Percentiles rank a stretch among this genome's conserved stretches.
Conservation (phyloP, 64 coral and sea anemone genomes). For the Porites australiensis region DNA sequence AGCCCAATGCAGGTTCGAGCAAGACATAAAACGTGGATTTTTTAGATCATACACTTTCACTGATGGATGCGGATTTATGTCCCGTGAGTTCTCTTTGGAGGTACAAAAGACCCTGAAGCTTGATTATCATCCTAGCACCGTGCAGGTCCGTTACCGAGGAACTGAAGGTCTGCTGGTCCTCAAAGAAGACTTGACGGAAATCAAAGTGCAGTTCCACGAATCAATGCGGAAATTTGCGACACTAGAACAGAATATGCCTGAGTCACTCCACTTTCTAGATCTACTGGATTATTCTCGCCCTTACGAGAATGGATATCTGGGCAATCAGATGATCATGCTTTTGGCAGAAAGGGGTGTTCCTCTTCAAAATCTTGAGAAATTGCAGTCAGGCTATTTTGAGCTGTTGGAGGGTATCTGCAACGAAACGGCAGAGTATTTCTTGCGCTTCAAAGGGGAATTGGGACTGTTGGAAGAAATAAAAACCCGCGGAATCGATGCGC, state of each 20-base stretch:
- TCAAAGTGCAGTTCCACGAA: conserved; percentile 56
- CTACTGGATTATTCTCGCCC: conserved; percentile 67
- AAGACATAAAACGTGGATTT: conserved; percentile 22
- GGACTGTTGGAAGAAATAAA: not conserved
- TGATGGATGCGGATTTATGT: conserved; percentile 77
- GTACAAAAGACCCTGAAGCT: conserved; percentile 26
- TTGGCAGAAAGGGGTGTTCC: conserved; percentile 56
- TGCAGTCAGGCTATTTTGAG: conserved; percentile 65
- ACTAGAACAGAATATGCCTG: conserved; percentile 36
- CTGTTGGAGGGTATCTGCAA: conserved; percentile 46
- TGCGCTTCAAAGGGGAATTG: conserved; percentile 18
- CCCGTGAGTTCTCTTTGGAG: conserved; percentile 10
- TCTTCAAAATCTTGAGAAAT: conserved; percentile 40
- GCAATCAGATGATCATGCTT: conserved; percentile 57
- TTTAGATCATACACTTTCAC: conserved; percentile 55
- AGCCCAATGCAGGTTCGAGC: conserved; percentile 8
- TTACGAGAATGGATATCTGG: conserved; percentile 64
- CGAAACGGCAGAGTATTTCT: not conserved
- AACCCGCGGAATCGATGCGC: not conserved
- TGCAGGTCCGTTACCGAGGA: conserved; percentile 71
- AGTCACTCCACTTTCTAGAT: conserved; percentile 19
- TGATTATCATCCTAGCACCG: conserved; percentile 44
- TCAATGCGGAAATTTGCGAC: conserved; percentile 63
- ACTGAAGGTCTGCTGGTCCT: conserved; percentile 55
- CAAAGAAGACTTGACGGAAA: conserved; percentile 4